These are phyloP conservation scores for Ectropis grisescens DNA, from an alignment of 1,140 invertebrate species.

Conservation along the genomic window DNA sequence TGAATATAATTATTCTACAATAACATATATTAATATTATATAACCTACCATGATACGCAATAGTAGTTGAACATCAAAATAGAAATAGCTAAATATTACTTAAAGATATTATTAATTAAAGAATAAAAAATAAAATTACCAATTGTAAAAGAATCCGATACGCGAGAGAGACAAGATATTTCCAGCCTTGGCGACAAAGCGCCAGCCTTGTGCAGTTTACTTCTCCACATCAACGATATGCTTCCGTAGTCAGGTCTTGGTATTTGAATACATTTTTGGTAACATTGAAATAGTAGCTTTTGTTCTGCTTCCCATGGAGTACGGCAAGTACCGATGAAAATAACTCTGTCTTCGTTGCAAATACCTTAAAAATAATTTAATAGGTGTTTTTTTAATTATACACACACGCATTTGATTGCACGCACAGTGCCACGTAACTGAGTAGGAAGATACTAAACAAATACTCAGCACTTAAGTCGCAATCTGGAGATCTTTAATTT, in stretches of 20 bases:
- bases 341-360: constrained; percentile 82
- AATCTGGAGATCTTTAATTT: too few species aligned
- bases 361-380: constrained; percentile 78
- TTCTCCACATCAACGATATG: constrained; percentile 83
- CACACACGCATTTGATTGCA: too few species aligned
- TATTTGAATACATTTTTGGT: constrained; percentile 90
- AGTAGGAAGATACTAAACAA: too few species aligned
- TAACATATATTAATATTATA: too few species aligned
- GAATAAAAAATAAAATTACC: constrained; percentile 75
- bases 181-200: constrained; percentile 69
- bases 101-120: too few species aligned
- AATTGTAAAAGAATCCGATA: constrained; percentile 92
- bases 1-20: too few species aligned
- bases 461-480: too few species aligned
- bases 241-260: constrained; percentile 91
- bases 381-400: too few species aligned
- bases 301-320: constrained; percentile 90
- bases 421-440: too few species aligned
- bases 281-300: constrained; percentile 86
- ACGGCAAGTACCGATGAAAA: constrained; percentile 86
- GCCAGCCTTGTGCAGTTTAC: constrained; percentile 73
- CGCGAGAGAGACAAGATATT: constrained; percentile 76
- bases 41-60: too few species aligned
- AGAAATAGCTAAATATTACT: too few species aligned
- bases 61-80: too few species aligned